phyloP scores from a whole-genome alignment of 2,888 invertebrate species.

The Belgica antarctica region DNA sequence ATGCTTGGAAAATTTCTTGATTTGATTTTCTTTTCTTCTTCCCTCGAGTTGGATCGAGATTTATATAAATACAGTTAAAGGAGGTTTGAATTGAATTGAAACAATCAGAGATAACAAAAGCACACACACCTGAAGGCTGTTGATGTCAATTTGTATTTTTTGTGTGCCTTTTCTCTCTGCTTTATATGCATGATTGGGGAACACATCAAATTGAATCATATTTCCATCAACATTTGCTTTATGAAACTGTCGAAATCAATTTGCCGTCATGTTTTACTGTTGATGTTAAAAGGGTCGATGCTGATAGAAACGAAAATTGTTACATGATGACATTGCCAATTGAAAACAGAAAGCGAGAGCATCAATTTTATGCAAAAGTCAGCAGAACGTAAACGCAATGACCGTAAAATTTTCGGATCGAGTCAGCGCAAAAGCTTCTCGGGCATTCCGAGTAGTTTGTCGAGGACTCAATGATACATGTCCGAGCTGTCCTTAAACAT shows the following conservation, averaged over 20 bases:
- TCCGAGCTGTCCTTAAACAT: no score
- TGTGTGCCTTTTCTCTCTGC: neutral
- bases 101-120: neutral
- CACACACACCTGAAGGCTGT: neutral
- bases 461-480: no score
- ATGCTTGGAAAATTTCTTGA: no score
- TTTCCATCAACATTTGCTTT: conserved; percentile 2
- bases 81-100: neutral
- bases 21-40: no score
- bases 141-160: conserved; percentile 4
- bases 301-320: neutral
- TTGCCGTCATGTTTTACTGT: conserved; percentile 4
- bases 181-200: neutral
- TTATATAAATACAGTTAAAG: neutral
- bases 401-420: no score
- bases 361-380: neutral
- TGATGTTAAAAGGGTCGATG: no score
- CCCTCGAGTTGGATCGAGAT: no score
- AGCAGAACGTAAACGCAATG: neutral
- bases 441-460: no score
- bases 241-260: neutral
- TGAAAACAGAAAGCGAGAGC: neutral
- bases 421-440: no score
- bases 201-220: conserved; percentile 6
- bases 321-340: neutral